A percentile compares a stretch with the other conserved stretches of the same genome.
These are phyloP conservation scores for Batillaria attramentaria DNA, from an alignment of 1,140 invertebrate species.

Conservation along the genomic window DNA sequence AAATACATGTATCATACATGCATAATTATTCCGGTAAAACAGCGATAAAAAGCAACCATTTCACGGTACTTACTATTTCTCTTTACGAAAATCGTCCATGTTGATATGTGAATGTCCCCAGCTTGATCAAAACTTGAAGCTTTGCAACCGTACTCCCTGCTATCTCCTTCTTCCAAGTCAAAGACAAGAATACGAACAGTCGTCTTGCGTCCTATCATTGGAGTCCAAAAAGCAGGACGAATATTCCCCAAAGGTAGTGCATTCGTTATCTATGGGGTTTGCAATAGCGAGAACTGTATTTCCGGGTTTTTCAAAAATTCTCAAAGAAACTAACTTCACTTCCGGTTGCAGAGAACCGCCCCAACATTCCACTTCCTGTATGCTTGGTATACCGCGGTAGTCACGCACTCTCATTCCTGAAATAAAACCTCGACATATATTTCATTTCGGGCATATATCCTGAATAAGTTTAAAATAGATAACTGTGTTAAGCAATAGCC, in stretches of 20 bases:
- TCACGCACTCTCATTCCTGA: constrained; percentile 27
- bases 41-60: too few species aligned
- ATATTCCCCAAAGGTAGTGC: constrained; percentile 7
- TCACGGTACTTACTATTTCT: not conserved
- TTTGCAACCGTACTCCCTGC: constrained; percentile 13
- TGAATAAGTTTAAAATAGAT: not conserved
- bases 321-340: constrained; percentile 15
- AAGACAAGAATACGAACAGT: not conserved
- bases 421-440: not conserved
- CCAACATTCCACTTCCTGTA: constrained; percentile 33
- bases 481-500: not conserved
- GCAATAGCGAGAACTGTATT: not conserved
- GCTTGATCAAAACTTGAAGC: not conserved
- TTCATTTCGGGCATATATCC: not conserved
- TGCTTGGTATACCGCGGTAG: constrained; percentile 7
- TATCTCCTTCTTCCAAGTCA: constrained; percentile 14
- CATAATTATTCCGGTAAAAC: too few species aligned
- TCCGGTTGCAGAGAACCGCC: constrained; percentile 10
- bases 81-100: not conserved
- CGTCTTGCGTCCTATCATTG: not conserved
- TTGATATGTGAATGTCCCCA: not conserved
- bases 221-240: not conserved
- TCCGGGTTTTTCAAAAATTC: constrained; percentile 14
- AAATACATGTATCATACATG: too few species aligned
- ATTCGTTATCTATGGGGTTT: not conserved